A percentile compares a stretch with the other conserved stretches of the same genome.
Conservation (phyloP, 1,140 invertebrate genomes). For the Eurosta solidaginis region DNA sequence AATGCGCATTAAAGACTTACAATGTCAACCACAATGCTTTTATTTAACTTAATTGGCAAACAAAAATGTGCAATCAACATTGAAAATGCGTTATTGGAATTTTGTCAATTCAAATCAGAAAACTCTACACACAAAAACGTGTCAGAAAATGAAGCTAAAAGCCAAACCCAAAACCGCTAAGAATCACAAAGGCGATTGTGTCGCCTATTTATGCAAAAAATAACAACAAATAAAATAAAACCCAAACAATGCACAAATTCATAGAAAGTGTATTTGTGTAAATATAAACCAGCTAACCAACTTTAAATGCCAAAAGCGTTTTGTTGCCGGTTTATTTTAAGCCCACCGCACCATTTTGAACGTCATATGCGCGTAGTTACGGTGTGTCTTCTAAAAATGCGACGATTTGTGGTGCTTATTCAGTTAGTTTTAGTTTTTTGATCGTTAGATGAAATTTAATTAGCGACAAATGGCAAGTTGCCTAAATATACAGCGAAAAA, state of each 20-base stretch:
- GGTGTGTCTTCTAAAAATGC: not conserved
- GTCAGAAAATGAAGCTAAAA: not conserved
- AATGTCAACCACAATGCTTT: not conserved
- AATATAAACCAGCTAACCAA: not conserved
- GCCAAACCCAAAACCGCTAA: not conserved
- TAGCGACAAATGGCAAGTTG: not conserved
- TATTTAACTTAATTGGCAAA: not conserved
- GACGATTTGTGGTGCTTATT: not conserved
- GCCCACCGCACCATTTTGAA: not conserved
- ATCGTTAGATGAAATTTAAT: constrained; percentile 6
- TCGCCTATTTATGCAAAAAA: not conserved
- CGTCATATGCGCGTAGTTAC: no score
- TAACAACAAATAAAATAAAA: not conserved
- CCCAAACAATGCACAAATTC: not conserved
- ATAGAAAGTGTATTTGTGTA: not conserved
- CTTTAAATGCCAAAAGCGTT: constrained; percentile 5
- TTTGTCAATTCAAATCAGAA: not conserved
- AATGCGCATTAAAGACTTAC: not conserved
- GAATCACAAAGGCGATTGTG: not conserved
- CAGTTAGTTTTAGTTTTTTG: not conserved
- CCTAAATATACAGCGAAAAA: not conserved
- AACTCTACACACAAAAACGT: not conserved
- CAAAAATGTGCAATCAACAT: not conserved
- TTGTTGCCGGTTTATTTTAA: not conserved
- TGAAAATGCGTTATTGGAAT: not conserved